Evolutionary conservation across 1,140 invertebrate species (phyloP).

Genomic region (Propsilocerus akamusi): DNA sequence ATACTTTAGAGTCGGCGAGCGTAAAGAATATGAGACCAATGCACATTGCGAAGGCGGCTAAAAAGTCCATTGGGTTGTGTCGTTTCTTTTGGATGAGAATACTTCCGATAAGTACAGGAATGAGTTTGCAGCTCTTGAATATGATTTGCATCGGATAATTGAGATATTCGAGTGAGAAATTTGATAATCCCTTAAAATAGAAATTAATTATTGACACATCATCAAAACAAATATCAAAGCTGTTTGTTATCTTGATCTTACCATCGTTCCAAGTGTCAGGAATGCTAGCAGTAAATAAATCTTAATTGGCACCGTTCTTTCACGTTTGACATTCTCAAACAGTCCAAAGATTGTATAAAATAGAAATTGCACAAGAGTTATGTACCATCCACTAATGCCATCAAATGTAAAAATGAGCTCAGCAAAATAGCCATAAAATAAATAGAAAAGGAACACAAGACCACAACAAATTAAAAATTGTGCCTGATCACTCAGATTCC

Average conservation of each 20-base stretch:
- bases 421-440: conserved; percentile 84
- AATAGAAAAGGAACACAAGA: conserved; percentile 72
- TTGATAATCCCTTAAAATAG: conserved; percentile 51
- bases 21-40: conserved; percentile 83
- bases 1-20: conserved; percentile 74
- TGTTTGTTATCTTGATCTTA: not conserved
- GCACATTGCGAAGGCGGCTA: conserved; percentile 74
- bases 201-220: not conserved
- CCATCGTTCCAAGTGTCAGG: conserved; percentile 82
- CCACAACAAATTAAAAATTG: conserved; percentile 61
- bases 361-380: conserved; percentile 81
- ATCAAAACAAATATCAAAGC: not conserved
- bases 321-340: conserved; percentile 49
- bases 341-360: conserved; percentile 70
- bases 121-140: conserved; percentile 92
- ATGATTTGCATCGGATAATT: conserved; percentile 93
- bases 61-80: conserved; percentile 66
- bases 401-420: conserved; percentile 82
- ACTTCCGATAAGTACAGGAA: conserved; percentile 83
- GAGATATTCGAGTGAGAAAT: conserved; percentile 83
- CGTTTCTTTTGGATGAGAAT: conserved; percentile 81
- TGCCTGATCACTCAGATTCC: conserved; percentile 34
- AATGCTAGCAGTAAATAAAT: conserved; percentile 68
- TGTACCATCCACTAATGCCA: conserved; percentile 82
- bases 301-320: conserved; percentile 60